Conservation (phyloP, 37 sponge, comb jelly and placozoan genomes). For the Mnemiopsis leidyi region DNA sequence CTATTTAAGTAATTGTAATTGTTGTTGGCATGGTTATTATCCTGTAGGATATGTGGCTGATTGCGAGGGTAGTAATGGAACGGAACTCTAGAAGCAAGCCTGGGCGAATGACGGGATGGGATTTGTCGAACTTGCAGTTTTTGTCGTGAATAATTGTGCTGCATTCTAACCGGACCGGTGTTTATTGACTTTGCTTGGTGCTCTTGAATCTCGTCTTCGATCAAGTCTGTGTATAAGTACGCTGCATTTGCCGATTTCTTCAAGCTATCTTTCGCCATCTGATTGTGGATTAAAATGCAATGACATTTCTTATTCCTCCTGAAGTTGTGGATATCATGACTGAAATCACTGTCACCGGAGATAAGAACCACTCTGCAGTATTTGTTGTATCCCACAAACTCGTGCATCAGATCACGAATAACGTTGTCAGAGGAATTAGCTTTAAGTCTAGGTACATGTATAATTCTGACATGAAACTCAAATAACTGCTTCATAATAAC, state of each 20-base stretch:
- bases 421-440: constrained; percentile 38
- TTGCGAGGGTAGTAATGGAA: too few relatives aligned
- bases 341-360: constrained; percentile 55
- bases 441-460: constrained; percentile 43
- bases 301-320: not conserved
- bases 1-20: too few relatives aligned
- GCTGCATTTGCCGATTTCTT: constrained; percentile 1
- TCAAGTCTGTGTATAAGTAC: constrained; percentile 3
- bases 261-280: constrained; percentile 17
- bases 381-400: constrained; percentile 32
- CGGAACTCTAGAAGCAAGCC: too few relatives aligned
- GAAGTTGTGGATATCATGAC: constrained; percentile 28
- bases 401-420: constrained; percentile 12
- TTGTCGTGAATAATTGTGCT: too few relatives aligned
- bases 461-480: constrained; percentile 7
- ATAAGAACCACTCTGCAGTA: not conserved
- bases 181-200: too few relatives aligned
- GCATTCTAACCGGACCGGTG: too few relatives aligned
- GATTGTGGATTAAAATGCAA: constrained; percentile 2
- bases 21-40: too few relatives aligned
- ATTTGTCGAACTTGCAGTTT: too few relatives aligned
- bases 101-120: too few relatives aligned
- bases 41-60: too few relatives aligned
- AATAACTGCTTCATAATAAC: constrained; percentile 20
- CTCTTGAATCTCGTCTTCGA: constrained; percentile 2